These are phyloP conservation scores for Lindbergichthys nudifrons DNA, from an alignment of 2,797 vertebrate species.

Conservation along the genomic window DNA sequence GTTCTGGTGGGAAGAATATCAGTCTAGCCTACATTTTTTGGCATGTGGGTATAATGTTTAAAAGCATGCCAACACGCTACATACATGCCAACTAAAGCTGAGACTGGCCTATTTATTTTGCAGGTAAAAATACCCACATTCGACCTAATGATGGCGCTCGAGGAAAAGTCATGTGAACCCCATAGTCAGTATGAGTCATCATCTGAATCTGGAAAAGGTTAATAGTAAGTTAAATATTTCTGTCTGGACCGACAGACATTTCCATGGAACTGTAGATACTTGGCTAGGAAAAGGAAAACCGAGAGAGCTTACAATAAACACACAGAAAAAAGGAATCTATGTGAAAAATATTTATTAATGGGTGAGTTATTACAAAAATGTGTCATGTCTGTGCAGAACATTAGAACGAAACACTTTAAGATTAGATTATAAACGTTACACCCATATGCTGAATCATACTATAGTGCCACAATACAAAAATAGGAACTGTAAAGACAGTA, in stretches of 20 bases:
- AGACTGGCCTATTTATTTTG: not conserved
- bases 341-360: constrained; percentile 58
- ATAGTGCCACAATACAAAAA: constrained; percentile 12
- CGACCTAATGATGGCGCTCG: not conserved
- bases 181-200: not conserved
- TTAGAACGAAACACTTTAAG: constrained; percentile 22
- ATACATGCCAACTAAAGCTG: not conserved
- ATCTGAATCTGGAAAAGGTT: no score
- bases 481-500: constrained; percentile 14
- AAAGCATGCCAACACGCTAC: not conserved
- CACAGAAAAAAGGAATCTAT: not conserved
- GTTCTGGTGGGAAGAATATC: not conserved
- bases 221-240: no score
- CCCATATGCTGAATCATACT: constrained; percentile 2
- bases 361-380: constrained; percentile 13
- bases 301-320: not conserved
- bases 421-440: constrained; percentile 34
- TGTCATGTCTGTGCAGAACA: not conserved
- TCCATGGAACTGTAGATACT: no score
- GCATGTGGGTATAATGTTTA: constrained; percentile 76
- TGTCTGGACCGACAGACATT: no score
- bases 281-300: not conserved
- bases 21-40: constrained; percentile 67
- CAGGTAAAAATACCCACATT: not conserved
- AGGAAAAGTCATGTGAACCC: not conserved